A percentile compares a stretch with the other conserved stretches of the same genome.
phyloP scores from a whole-genome alignment of 2,113 vertebrate genomes.

The Limnothrissa miodon region DNA sequence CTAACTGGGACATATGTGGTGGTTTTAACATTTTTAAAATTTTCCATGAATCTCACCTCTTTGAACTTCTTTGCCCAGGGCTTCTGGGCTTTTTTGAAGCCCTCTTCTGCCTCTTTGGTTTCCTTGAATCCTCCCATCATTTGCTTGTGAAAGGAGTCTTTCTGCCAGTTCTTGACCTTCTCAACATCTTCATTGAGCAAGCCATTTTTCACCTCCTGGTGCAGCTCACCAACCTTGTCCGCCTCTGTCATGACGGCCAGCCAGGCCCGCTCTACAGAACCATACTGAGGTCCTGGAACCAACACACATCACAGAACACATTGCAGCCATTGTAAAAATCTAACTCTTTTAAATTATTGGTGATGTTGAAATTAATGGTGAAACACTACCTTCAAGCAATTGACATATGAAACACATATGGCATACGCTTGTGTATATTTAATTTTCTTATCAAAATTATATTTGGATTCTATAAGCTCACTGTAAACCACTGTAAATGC shows the following conservation, averaged over 20 bases:
- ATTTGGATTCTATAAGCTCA: neutral
- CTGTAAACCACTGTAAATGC: neutral
- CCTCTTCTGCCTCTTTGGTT: conserved; percentile 94
- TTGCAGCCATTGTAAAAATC: neutral
- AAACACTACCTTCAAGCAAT: neutral
- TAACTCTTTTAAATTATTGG: neutral
- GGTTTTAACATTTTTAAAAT: too few species aligned
- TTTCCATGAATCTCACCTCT: conserved; percentile 74
- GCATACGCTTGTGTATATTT: neutral
- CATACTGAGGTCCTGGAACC: conserved; percentile 90
- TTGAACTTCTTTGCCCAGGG: conserved; percentile 99
- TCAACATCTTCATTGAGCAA: conserved; percentile 89
- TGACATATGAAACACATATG: neutral
- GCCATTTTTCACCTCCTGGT: conserved; percentile 93
- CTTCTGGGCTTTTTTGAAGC: conserved; percentile 97
- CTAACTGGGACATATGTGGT: too few species aligned
- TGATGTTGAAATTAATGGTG: neutral
- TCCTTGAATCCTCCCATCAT: conserved; percentile 98
- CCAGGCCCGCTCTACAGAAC: conserved; percentile 94
- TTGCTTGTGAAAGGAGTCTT: conserved; percentile 96
- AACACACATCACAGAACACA: neutral
- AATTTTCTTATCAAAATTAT: neutral
- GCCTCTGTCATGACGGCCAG: conserved; percentile 92
- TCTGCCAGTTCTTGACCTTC: conserved; percentile 99
- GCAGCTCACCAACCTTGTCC: conserved; percentile 92